phyloP scores from a whole-genome alignment of 2,888 invertebrate species.

The Congeria kusceri region DNA sequence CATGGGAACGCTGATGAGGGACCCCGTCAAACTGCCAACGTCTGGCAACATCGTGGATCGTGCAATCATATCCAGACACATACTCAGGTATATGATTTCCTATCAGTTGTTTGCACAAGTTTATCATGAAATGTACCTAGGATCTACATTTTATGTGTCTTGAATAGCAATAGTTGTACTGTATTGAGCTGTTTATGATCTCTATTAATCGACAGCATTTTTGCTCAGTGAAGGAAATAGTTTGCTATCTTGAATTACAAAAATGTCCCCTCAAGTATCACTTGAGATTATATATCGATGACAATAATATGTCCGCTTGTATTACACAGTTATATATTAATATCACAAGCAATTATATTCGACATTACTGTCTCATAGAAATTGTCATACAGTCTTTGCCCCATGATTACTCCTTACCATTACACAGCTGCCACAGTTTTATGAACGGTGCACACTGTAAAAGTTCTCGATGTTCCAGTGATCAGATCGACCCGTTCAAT shows the following conservation, averaged over 20 bases:
- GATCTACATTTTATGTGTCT: no score
- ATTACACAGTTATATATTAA: no score
- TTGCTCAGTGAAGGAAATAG: not conserved
- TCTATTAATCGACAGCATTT: not conserved
- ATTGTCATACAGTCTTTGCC: no score
- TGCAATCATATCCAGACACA: conserved; percentile 95
- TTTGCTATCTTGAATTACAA: not conserved
- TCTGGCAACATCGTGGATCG: conserved; percentile 95
- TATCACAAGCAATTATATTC: not conserved
- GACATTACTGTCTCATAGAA: no score
- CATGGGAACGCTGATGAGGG: conserved; percentile 97
- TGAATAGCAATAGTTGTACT: no score
- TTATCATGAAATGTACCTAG: no score
- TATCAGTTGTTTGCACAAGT: no score
- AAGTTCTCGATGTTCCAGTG: conserved; percentile 88
- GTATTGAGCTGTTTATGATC: no score
- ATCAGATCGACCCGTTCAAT: conserved; percentile 98
- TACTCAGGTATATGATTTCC: conserved; percentile 82
- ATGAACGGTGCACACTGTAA: conserved; percentile 1
- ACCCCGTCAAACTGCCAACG: conserved; percentile 97
- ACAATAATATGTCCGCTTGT: not conserved
- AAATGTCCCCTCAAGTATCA: not conserved
- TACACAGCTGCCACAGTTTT: no score
- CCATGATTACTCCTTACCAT: no score
- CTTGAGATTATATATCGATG: not conserved